phyloP scores from a whole-genome alignment of 2,888 invertebrate species.

The Lepetodrilus schrolli region DNA sequence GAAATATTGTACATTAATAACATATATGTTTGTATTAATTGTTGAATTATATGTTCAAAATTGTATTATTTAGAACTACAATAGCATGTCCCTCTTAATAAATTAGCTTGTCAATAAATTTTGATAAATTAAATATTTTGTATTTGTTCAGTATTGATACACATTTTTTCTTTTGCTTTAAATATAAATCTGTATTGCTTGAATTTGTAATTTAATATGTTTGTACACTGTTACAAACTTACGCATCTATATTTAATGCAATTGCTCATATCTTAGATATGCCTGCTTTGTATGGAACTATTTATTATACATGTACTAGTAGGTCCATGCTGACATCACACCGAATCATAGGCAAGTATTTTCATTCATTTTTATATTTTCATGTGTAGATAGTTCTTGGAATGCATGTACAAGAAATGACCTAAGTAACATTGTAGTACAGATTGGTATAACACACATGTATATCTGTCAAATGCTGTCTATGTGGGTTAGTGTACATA shows the following conservation, averaged over 20 bases:
- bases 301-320: too few species aligned
- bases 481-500: background rate
- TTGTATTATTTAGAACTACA: background rate
- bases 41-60: background rate
- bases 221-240: too few species aligned
- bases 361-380: background rate
- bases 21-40: background rate
- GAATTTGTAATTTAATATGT: background rate
- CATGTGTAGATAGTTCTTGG: background rate
- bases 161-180: background rate
- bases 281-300: too few species aligned
- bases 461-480: background rate
- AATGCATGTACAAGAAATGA: background rate
- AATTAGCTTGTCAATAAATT: background rate
- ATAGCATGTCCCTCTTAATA: background rate
- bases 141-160: background rate
- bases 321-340: too few species aligned
- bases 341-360: too few species aligned
- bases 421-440: background rate
- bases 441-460: background rate
- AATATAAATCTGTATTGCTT: background rate
- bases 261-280: too few species aligned
- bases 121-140: background rate
- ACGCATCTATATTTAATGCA: too few species aligned
- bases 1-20: too few species aligned